Evolutionary conservation across 1,140 invertebrate genomes (phyloP).

Genomic region (Aphelenchoides fujianensis): DNA sequence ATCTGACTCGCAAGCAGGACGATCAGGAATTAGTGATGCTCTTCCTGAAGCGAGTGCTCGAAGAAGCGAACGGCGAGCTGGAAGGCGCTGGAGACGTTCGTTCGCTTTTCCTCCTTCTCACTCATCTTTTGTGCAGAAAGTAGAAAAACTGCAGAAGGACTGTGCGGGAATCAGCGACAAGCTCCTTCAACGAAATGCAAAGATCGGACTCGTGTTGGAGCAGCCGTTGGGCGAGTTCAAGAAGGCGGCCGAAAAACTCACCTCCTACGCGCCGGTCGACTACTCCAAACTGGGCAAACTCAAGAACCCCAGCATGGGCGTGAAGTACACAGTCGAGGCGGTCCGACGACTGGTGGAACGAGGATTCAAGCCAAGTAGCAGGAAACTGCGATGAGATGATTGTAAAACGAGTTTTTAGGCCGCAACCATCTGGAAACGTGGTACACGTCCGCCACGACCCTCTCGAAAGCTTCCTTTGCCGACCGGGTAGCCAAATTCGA

Average conservation of each 20-base stretch:
- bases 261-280: slow-evolving; percentile 20
- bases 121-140: slow-evolving; percentile 33
- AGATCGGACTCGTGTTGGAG: slow-evolving; percentile 27
- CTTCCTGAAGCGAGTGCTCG: slow-evolving; percentile 21
- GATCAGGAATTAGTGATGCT: slow-evolving; percentile 34
- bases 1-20: slow-evolving; percentile 19
- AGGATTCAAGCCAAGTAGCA: slow-evolving; percentile 18
- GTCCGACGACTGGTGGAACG: slow-evolving; percentile 26
- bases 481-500: slow-evolving; percentile 17
- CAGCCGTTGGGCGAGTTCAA: slow-evolving; percentile 33
- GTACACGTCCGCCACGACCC: slow-evolving; percentile 15
- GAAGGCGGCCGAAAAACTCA: slow-evolving; percentile 18
- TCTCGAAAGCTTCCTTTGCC: slow-evolving; percentile 7
- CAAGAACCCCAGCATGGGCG: slow-evolving; percentile 19
- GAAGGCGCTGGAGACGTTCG: neutral
- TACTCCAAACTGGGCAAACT: slow-evolving; percentile 33
- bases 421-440: slow-evolving; percentile 20
- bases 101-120: neutral
- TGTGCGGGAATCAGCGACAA: slow-evolving; percentile 24
- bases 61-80: slow-evolving; percentile 27
- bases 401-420: no score
- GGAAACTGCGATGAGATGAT: no score
- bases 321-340: slow-evolving; percentile 32
- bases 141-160: slow-evolving; percentile 25
- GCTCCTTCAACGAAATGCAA: slow-evolving; percentile 33